Base-by-base conservation (phyloP, 2,888 invertebrate species). In the Micropterix aruncella region DNA sequence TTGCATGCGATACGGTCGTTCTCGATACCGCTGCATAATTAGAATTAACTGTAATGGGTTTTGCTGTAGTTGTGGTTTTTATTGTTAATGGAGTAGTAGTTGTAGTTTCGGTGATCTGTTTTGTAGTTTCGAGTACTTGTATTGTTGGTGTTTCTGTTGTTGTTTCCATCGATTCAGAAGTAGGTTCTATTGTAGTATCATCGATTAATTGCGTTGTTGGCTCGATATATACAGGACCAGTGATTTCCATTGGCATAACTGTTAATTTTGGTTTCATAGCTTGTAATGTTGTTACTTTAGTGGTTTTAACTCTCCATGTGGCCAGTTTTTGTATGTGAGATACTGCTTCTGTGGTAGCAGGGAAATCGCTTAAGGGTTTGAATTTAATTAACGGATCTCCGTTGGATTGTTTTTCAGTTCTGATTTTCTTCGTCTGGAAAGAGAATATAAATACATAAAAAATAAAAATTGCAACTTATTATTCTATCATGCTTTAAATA, bases 371-470 rank as follows among this genome's bases (percentile, higher is more conserved):
- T 51, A 68, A 66, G 19, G 68, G 68, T 60, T 70, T 69, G 49
- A 65, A 70, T 59, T 66, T 70, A 56, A 70, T 69, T 52, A 69
- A 58, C 41, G 66, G 57, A 48, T 56, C 52, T 61, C 64, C 49
- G 56, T 62, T 51, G 60, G 66, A 51, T 46, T 71, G 70, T 52
- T 60, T 70, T 60, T 71, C 70, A 17, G 71, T 72, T 47, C 70
- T 62, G 51, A 73, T 72, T 65, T 68, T 62, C 60, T 71, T 62
- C 47, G 73, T 73, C 73, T 73, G 68, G 51, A 70, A 72, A 57
- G 7, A 40, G 43, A 18, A 36, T 19, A 37, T 46, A 17, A 27
- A 37, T 18, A n/a, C 17, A 27, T n/a, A n/a, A n/a, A n/a, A n/a
- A n/a, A n/a, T n/a, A n/a, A n/a, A n/a, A n/a, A n/a, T n/a, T n/a